Conservation (phyloP, 2,797 vertebrate genomes). For the Apodemus agrarius region DNA sequence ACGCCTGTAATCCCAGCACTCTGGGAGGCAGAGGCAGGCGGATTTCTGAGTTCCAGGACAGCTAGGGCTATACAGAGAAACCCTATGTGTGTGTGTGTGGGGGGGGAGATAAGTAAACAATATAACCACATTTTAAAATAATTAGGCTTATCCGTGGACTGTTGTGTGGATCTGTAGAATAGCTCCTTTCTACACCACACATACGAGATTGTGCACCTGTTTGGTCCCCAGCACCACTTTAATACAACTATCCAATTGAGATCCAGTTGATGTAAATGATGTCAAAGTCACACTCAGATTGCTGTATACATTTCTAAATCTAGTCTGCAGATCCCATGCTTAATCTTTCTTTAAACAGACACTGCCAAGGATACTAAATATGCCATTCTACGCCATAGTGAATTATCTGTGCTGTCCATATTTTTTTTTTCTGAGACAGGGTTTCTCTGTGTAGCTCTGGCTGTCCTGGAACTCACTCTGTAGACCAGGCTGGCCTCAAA, state of each 20-base stretch:
- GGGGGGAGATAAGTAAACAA: too few species aligned
- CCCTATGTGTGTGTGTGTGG: too few species aligned
- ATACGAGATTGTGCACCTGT: neutral
- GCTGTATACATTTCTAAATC: neutral
- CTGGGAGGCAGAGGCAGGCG: too few species aligned
- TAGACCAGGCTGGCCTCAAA: too few species aligned
- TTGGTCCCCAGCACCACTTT: neutral
- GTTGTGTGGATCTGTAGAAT: too few species aligned
- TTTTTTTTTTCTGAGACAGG: too few species aligned
- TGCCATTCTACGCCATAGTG: neutral
- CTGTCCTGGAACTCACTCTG: too few species aligned
- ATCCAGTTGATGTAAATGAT: neutral
- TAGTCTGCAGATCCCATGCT: accelerated
- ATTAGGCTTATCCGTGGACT: neutral
- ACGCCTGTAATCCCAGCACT: too few species aligned
- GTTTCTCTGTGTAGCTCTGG: too few species aligned
- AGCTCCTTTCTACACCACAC: neutral
- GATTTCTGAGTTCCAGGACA: too few species aligned
- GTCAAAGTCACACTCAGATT: neutral
- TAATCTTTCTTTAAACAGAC: neutral
- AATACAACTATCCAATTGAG: neutral
- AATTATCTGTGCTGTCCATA: neutral
- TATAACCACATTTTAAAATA: neutral
- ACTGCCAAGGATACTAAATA: neutral
- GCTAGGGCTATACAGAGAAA: too few species aligned